Percentiles rank a stretch among this genome's conserved stretches.
Evolutionary conservation across 2,888 invertebrate genomes (phyloP).

Genomic region (Eretmocerus hayati): DNA sequence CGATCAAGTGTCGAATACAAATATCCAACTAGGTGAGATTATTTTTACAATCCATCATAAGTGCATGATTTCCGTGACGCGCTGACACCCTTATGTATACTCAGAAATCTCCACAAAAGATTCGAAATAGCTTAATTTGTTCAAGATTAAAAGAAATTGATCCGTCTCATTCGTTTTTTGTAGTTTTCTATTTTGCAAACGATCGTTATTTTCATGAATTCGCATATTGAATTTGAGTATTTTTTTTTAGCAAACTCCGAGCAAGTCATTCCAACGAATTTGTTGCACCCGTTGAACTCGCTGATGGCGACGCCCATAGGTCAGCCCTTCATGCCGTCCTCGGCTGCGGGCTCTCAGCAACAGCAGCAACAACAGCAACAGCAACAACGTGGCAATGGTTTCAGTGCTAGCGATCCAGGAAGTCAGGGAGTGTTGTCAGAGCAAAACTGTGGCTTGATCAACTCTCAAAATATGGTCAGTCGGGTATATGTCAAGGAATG

Average conservation of each 20-base stretch:
- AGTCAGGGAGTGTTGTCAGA: conserved; percentile 17
- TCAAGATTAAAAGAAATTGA: neutral
- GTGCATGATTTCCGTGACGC: no score
- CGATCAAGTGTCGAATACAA: conserved; percentile 18
- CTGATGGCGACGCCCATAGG: conserved; percentile 12
- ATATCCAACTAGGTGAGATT: conserved; percentile 15
- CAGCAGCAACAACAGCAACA: conserved; percentile 3
- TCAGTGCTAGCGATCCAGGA: conserved; percentile 10
- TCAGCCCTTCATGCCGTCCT: conserved; percentile 17
- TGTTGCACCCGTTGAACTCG: conserved; percentile 19
- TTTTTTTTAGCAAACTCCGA: conserved; percentile 13
- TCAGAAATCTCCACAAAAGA: no score
- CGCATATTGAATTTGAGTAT: neutral
- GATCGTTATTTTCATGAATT: neutral
- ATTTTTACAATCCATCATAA: no score
- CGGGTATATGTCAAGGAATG: conserved; percentile 18
- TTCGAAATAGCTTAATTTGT: neutral
- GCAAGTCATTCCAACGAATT: conserved; percentile 13
- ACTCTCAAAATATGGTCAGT: conserved; percentile 10
- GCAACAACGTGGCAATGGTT: neutral
- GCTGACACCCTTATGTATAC: no score
- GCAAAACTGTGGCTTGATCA: conserved; percentile 14
- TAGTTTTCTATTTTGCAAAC: neutral
- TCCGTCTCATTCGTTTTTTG: neutral
- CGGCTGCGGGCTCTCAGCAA: conserved; percentile 11